Evolutionary conservation across 1,140 invertebrate genomes (phyloP).

Genomic region (Ridgeia piscesae): DNA sequence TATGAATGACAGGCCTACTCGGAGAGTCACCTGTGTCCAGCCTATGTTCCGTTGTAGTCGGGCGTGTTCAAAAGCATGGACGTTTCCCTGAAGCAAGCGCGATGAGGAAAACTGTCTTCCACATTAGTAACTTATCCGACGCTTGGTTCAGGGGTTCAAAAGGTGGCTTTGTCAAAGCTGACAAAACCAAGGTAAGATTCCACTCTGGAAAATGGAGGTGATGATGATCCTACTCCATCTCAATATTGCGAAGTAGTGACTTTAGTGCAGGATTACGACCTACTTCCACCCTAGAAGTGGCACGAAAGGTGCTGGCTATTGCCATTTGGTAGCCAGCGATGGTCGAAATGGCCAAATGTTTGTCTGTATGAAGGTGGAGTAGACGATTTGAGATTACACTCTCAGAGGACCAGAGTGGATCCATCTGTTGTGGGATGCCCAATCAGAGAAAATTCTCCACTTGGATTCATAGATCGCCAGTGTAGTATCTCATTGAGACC

Average conservation of each 20-base stretch:
- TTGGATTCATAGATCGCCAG: slow-evolving; percentile 10
- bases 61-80: too few species aligned
- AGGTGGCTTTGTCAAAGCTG: slow-evolving; percentile 18
- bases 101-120: background rate
- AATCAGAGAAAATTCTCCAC: background rate
- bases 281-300: slow-evolving; percentile 22
- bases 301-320: slow-evolving; percentile 31
- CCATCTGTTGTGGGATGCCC: background rate
- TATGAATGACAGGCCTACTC: too few species aligned
- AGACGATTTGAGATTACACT: slow-evolving; percentile 18
- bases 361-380: slow-evolving; percentile 5
- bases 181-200: slow-evolving; percentile 28
- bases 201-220: slow-evolving; percentile 32
- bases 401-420: background rate
- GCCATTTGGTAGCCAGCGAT: slow-evolving; percentile 27
- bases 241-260: slow-evolving; percentile 23
- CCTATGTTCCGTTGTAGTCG: too few species aligned
- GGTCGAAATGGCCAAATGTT: slow-evolving; percentile 21
- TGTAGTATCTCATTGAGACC: too few species aligned
- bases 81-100: background rate
- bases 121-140: background rate
- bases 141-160: slow-evolving; percentile 3
- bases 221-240: slow-evolving; percentile 27
- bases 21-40: too few species aligned
- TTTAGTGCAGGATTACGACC: slow-evolving; percentile 24